These are phyloP conservation scores for Acleris holmiana DNA, from an alignment of 2,888 invertebrate species.

Conservation along the genomic window DNA sequence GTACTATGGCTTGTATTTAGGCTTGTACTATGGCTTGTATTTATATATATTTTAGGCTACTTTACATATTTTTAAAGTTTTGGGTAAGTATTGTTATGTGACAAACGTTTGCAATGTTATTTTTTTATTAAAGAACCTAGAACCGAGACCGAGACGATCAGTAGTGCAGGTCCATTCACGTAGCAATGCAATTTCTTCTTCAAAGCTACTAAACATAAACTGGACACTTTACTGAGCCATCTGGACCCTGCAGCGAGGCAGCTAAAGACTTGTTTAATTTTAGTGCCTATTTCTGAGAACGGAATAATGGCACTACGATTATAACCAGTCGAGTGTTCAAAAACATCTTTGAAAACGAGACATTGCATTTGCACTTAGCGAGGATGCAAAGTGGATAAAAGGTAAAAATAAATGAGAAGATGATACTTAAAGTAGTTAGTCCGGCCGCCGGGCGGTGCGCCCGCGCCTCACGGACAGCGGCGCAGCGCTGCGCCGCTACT, in stretches of 20 bases:
- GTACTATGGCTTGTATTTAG: too few species aligned
- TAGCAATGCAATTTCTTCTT: conserved; percentile 17
- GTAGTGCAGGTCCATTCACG: conserved; percentile 6
- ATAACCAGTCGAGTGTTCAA: conserved; percentile 65
- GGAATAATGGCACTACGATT: conserved; percentile 61
- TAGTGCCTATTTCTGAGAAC: conserved; percentile 47
- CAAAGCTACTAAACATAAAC: conserved; percentile 19
- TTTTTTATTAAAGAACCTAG: neutral
- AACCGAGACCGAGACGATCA: neutral
- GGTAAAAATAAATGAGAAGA: conserved; percentile 48
- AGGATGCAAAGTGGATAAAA: conserved; percentile 63
- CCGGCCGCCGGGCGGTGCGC: conserved; percentile 46
- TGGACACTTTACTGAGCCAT: conserved; percentile 29
- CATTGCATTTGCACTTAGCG: conserved; percentile 75
- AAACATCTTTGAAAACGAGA: conserved; percentile 76
- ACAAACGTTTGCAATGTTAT: too few species aligned
- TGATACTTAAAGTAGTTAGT: conserved; percentile 63
- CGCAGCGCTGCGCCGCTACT: conserved; percentile 12
- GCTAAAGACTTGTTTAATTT: conserved; percentile 34
- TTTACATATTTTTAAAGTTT: too few species aligned
- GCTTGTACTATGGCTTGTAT: too few species aligned
- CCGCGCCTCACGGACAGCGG: conserved; percentile 37
- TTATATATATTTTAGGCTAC: too few species aligned
- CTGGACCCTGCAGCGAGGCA: conserved; percentile 21
- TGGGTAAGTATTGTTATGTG: too few species aligned